phyloP scores from a whole-genome alignment of 2,888 invertebrate species.

The Macrosiphum euphorbiae region DNA sequence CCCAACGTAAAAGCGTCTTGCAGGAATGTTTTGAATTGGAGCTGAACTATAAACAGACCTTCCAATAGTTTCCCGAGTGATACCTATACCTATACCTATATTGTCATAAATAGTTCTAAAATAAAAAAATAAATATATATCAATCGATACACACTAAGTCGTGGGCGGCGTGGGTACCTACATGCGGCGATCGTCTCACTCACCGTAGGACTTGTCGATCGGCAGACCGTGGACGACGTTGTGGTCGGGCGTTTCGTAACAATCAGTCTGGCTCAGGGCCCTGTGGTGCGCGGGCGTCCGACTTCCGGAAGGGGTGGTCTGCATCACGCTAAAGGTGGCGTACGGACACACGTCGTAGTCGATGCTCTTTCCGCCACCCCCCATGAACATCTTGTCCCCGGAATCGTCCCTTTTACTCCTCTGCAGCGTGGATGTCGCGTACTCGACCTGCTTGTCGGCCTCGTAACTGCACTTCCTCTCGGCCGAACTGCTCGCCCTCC shows the following conservation, averaged over 20 bases:
- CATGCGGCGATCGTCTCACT: not conserved
- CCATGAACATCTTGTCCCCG: not conserved
- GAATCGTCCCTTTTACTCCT: slow-evolving; percentile 49
- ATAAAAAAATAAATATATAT: too few relatives aligned
- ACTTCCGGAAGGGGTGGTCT: slow-evolving; percentile 17
- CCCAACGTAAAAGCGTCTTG: too few relatives aligned
- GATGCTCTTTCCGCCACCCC: slow-evolving; percentile 32
- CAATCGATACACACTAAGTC: too few relatives aligned
- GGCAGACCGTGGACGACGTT: slow-evolving; percentile 18
- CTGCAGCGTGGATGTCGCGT: slow-evolving; percentile 25
- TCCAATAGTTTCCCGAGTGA: too few relatives aligned
- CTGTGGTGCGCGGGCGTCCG: slow-evolving; percentile 38
- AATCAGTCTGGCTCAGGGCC: slow-evolving; percentile 43
- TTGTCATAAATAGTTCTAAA: too few relatives aligned
- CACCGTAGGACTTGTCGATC: slow-evolving; percentile 51
- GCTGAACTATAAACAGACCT: too few relatives aligned
- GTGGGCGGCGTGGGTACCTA: too few relatives aligned
- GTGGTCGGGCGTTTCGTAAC: slow-evolving; percentile 59
- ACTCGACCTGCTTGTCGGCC: slow-evolving; percentile 41
- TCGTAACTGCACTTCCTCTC: slow-evolving; percentile 53
- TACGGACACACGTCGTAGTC: slow-evolving; percentile 70
- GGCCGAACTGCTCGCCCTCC: not conserved
- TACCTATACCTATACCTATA: too few relatives aligned
- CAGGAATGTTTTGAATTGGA: too few relatives aligned
- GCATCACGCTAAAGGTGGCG: slow-evolving; percentile 69